Evolutionary conservation across 2,113 vertebrate species (phyloP), one percentile per base, ranked within the genome.

Genomic region (Silurus meridionalis): DNA sequence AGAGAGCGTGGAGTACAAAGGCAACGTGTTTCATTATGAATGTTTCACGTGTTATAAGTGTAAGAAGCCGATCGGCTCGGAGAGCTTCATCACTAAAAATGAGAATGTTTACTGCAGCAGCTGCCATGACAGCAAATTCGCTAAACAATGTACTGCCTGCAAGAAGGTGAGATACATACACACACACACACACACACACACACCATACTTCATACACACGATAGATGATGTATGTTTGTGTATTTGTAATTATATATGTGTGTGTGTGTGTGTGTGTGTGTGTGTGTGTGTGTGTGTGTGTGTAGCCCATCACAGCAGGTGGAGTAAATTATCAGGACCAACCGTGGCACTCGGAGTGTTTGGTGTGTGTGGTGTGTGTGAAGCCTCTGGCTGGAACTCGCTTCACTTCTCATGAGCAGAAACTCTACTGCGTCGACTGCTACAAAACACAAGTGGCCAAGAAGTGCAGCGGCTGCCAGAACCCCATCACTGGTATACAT

Each of bases 261-360:
- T n/a, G 21, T 23, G 8, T 23, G 3, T 23, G 61, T 64, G 63
- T 64, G 28, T 77, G 21, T 74, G 60, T 61, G 64, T 63, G 71
- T 84, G 46, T 78, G 77, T 66, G 25, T 83, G 48, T 72, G 82
- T 66, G 63, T 77, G 61, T n/a, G 55, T 57, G 85, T 82, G 75
- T 79, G 28, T 69, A 99, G 98, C 94, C 97, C 53, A 99, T 99
- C 90, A 96, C 96, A 82, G 96, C 97, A 71, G 98, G 98, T 91
- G 98, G 98, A 69, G 96, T 99, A 91, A 97, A 95, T 92, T 99
- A 99, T 94, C 97, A 98, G 94, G 97, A 99, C 64, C 95, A 97
- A 94, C 98, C 98, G 1, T 99, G 97, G 96, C 98, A 99, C 90
- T 93, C 96, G 0, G 96, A 98, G 89, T 99, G 98, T 86, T 99